Evolutionary conservation across 2,113 vertebrate genomes (phyloP).

Genomic region (Brachyhypopomus gauderio): DNA sequence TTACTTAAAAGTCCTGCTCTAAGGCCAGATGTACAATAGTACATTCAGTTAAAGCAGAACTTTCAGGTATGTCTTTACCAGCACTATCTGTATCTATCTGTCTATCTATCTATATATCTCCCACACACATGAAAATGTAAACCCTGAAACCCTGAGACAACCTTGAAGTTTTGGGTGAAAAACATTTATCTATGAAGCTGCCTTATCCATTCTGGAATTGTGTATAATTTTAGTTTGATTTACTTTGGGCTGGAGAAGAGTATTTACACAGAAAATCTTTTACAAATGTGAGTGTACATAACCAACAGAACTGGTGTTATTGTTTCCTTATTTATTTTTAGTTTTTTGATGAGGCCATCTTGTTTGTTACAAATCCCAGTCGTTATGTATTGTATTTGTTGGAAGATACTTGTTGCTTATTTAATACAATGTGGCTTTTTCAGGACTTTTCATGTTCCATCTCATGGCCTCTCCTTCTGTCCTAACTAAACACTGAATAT

Average conservation of each 20-base stretch:
- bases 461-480: conserved; percentile 20
- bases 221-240: conserved; percentile 42
- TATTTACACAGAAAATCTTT: conserved; percentile 36
- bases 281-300: neutral
- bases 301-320: conserved; percentile 24
- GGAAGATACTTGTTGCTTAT: too few relatives aligned
- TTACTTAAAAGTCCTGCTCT: conserved; percentile 41
- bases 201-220: conserved; percentile 68
- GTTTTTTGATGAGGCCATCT: conserved; percentile 7
- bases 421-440: too few relatives aligned
- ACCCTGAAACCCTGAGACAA: conserved; percentile 68
- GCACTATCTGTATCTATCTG: conserved; percentile 67
- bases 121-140: conserved; percentile 72
- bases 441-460: neutral
- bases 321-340: conserved; percentile 58
- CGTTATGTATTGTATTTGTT: conserved; percentile 36
- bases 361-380: conserved; percentile 14
- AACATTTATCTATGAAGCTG: conserved; percentile 69
- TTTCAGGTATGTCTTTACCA: conserved; percentile 34
- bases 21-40: neutral
- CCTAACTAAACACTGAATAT: neutral
- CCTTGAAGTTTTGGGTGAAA: conserved; percentile 67
- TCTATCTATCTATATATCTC: conserved; percentile 21
- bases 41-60: conserved; percentile 16
- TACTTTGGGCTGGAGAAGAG: conserved; percentile 24